These are phyloP conservation scores for Galleria mellonella DNA, from an alignment of 1,140 invertebrate genomes.

Conservation along the genomic window DNA sequence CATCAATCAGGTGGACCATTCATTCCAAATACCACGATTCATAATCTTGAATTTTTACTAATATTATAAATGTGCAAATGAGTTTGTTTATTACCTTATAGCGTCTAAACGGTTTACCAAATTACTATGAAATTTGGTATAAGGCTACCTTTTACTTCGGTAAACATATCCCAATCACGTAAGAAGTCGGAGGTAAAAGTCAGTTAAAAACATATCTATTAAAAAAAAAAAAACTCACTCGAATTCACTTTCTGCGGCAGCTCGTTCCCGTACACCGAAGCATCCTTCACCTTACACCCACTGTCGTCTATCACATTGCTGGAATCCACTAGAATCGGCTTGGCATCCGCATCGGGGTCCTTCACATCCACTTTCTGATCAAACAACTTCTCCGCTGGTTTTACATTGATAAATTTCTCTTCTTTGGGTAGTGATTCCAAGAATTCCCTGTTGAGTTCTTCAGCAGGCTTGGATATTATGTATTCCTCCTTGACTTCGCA, in stretches of 20 bases:
- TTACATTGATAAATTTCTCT: slow-evolving; percentile 32
- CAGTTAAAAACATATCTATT: too few relatives aligned
- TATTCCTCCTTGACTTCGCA: slow-evolving; percentile 25
- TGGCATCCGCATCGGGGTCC: slow-evolving; percentile 6
- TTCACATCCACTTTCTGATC: slow-evolving; percentile 6
- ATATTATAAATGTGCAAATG: too few relatives aligned
- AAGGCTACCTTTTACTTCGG: too few relatives aligned
- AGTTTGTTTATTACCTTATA: too few relatives aligned
- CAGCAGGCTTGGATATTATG: slow-evolving; percentile 41
- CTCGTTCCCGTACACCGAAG: slow-evolving; percentile 15
- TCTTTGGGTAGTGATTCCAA: slow-evolving; percentile 50
- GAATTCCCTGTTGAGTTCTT: slow-evolving; percentile 63
- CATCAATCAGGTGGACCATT: too few relatives aligned
- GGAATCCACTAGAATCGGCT: neutral
- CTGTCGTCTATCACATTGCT: neutral
- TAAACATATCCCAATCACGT: too few relatives aligned
- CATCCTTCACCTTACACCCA: neutral
- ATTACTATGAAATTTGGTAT: too few relatives aligned
- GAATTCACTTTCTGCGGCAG: slow-evolving; percentile 29
- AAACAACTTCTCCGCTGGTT: slow-evolving; percentile 47
- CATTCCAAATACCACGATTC: too few relatives aligned
- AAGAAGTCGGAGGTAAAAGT: too few relatives aligned
- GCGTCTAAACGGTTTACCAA: too few relatives aligned
- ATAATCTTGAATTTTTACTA: too few relatives aligned
- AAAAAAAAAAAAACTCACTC: slow-evolving; percentile 16